phyloP scores from a whole-genome alignment of 1,140 invertebrate species.

The Ceratina calcarata region DNA sequence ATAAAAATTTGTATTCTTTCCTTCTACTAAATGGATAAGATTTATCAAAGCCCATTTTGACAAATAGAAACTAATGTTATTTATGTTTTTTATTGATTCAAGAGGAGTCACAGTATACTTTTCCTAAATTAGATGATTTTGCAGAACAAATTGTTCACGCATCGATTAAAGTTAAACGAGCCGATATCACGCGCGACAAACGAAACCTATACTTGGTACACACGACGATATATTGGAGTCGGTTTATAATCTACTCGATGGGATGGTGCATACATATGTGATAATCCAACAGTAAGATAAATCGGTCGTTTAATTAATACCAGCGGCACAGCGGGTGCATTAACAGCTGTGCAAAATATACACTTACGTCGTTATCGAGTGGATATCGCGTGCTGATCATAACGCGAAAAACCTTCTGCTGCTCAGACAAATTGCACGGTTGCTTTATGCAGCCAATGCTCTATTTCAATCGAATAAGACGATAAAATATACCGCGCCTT shows the following conservation, averaged over 20 bases:
- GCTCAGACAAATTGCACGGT: neutral
- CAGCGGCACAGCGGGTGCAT: conserved; percentile 29
- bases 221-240: neutral
- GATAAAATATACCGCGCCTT: neutral
- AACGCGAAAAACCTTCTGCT: neutral
- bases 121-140: no score
- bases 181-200: conserved; percentile 11
- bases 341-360: conserved; percentile 42
- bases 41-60: no score
- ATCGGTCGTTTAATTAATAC: conserved; percentile 65
- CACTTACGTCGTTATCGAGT: conserved; percentile 60
- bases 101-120: no score
- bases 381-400: conserved; percentile 41
- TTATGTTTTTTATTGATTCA: no score
- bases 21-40: no score
- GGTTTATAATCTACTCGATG: no score
- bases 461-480: neutral
- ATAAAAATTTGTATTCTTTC: no score
- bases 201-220: neutral
- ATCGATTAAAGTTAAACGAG: conserved; percentile 34
- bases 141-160: neutral
- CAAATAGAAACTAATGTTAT: no score
- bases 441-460: neutral
- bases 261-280: no score
- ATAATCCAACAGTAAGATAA: conserved; percentile 46